These are phyloP conservation scores for Peromyscus maniculatus DNA, from an alignment of 2,113 vertebrate species.

Conservation along the genomic window DNA sequence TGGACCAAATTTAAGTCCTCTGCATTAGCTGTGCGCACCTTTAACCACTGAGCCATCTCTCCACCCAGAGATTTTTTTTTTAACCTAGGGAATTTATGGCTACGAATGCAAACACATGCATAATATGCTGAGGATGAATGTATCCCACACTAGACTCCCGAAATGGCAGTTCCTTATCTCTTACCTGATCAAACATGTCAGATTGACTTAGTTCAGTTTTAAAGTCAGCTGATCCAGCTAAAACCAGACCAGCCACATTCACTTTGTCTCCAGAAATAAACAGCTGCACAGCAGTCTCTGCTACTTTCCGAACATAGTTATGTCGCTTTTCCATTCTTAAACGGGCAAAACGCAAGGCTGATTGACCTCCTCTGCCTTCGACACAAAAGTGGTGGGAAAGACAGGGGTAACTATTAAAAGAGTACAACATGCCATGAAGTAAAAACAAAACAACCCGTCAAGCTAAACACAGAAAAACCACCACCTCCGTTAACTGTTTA, in stretches of 20 bases:
- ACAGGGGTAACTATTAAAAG: constrained; percentile 48
- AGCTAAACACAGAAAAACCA: not conserved
- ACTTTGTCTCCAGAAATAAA: constrained; percentile 99
- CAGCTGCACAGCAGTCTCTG: constrained; percentile 98
- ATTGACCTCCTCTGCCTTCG: constrained; percentile 98
- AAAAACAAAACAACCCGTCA: constrained; percentile 18
- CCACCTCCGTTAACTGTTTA: no score
- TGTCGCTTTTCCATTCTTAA: constrained; percentile 99
- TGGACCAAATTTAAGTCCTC: not conserved
- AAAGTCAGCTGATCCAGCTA: constrained; percentile 99
- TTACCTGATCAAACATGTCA: constrained; percentile 99
- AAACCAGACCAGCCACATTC: constrained; percentile 98
- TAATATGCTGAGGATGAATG: not conserved
- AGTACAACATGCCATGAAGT: constrained; percentile 2
- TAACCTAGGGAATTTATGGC: not conserved
- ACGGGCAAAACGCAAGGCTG: constrained; percentile 98
- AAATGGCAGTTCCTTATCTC: constrained; percentile 69
- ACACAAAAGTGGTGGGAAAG: constrained; percentile 51
- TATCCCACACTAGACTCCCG: not conserved
- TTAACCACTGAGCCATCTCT: not conserved
- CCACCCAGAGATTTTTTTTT: not conserved
- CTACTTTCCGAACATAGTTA: constrained; percentile 99
- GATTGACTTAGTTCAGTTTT: constrained; percentile 99
- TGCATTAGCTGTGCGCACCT: no score
- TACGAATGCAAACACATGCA: not conserved